These are phyloP conservation scores for Anneissia japonica DNA, from an alignment of 35 echinoderm and acorn worm species.

Conservation along the genomic window DNA sequence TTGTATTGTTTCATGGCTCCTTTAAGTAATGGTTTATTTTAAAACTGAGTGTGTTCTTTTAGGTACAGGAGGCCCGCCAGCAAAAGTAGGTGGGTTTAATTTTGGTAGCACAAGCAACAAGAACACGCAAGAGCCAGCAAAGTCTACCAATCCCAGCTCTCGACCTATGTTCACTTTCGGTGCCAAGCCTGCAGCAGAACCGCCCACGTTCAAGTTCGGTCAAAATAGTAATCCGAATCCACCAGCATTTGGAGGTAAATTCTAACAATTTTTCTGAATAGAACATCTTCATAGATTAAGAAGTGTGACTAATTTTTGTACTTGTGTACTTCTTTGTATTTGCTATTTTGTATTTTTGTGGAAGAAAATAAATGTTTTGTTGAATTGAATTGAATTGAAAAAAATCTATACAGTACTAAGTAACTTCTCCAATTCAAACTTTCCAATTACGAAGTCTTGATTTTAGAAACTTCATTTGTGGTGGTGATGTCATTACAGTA, in stretches of 20 bases:
- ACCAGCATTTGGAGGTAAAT: background rate
- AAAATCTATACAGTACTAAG: no score
- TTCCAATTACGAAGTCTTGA: no score
- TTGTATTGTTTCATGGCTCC: background rate
- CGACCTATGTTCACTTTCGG: constrained; percentile 5
- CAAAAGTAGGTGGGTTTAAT: background rate
- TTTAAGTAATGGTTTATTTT: background rate
- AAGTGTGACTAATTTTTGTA: no score
- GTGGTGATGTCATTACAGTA: no score
- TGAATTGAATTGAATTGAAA: no score
- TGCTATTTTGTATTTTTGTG: no score
- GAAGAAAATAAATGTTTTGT: no score
- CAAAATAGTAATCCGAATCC: constrained; percentile 7
- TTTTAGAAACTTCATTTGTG: no score
- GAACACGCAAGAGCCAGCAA: background rate
- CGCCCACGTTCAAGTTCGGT: constrained; percentile 7
- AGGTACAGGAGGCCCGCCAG: background rate
- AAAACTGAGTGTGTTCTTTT: background rate
- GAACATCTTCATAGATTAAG: no score
- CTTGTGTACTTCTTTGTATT: no score
- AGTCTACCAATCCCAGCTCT: background rate
- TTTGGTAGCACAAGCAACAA: background rate
- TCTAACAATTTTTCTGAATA: no score
- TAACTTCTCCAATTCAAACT: no score
- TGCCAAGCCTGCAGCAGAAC: background rate